Evolutionary conservation across 2,888 invertebrate species (phyloP).

Genomic region (Polietes domitor): DNA sequence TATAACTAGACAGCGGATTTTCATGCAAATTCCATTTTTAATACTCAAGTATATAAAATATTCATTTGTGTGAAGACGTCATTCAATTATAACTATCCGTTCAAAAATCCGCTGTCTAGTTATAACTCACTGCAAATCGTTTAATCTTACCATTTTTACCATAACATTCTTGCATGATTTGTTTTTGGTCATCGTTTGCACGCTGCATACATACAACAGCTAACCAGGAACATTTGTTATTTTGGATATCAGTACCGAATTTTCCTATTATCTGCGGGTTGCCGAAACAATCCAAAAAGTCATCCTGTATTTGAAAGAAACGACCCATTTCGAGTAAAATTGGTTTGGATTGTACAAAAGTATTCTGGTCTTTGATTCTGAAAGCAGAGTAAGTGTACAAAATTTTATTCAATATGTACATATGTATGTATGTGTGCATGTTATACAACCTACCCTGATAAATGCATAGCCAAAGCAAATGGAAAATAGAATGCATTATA

Average conservation of each 20-base stretch:
- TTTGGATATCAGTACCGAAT: conserved; percentile 94
- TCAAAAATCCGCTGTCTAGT: background rate
- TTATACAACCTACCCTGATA: conserved; percentile 87
- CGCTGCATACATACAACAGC: conserved; percentile 93
- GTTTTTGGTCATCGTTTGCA: conserved; percentile 86
- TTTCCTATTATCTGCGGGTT: conserved; percentile 94
- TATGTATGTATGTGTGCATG: background rate
- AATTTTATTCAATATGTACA: background rate
- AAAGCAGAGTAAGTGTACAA: conserved; percentile 16
- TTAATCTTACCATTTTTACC: conserved; percentile 82
- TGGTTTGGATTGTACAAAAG: conserved; percentile 91
- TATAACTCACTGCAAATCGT: background rate
- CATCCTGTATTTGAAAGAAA: conserved; percentile 96
- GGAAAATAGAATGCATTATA: conserved; percentile 97
- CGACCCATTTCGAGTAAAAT: conserved; percentile 96
- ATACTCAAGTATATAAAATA: too few relatives aligned
- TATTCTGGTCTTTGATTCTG: conserved; percentile 86
- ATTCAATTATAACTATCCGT: background rate
- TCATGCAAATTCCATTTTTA: too few relatives aligned
- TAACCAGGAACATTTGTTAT: conserved; percentile 98
- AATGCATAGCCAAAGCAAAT: conserved; percentile 92
- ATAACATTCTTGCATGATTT: conserved; percentile 89
- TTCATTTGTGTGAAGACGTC: too few relatives aligned
- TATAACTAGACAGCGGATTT: too few relatives aligned
- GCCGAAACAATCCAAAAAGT: conserved; percentile 90